Evolutionary conservation across 2,113 vertebrate genomes (phyloP).

Genomic region (Chlorodrepanis virens): DNA sequence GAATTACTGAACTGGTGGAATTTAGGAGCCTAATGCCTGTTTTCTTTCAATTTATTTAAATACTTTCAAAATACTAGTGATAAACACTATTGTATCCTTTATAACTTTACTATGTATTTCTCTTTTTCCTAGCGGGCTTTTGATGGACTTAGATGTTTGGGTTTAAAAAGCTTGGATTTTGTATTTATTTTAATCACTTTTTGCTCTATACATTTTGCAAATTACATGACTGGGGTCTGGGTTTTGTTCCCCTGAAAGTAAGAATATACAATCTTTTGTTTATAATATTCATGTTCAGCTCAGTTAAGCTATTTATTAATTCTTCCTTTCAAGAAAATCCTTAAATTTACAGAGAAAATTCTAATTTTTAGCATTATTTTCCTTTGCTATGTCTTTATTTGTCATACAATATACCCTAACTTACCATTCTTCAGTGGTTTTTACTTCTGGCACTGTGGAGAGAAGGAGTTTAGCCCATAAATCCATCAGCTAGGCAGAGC

Average conservation of each 20-base stretch:
- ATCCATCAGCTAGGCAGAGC: not conserved
- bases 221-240: not conserved
- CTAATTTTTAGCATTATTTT: not conserved
- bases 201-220: not conserved
- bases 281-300: not conserved
- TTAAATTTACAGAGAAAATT: not conserved
- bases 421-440: not conserved
- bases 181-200: not conserved
- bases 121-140: not conserved
- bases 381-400: not conserved
- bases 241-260: not conserved
- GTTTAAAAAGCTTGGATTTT: not conserved
- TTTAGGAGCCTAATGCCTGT: not conserved
- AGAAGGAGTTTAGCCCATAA: not conserved
- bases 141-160: not conserved
- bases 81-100: not conserved
- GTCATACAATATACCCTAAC: not conserved
- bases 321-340: not conserved
- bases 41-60: not conserved
- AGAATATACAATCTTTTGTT: rapidly evolving
- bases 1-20: not conserved
- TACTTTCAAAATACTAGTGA: not conserved
- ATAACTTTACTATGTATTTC: not conserved
- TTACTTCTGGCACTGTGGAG: not conserved
- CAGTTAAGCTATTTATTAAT: not conserved